phyloP scores from a whole-genome alignment of 2,888 invertebrate species.

The Neocrepidodera transversa region DNA sequence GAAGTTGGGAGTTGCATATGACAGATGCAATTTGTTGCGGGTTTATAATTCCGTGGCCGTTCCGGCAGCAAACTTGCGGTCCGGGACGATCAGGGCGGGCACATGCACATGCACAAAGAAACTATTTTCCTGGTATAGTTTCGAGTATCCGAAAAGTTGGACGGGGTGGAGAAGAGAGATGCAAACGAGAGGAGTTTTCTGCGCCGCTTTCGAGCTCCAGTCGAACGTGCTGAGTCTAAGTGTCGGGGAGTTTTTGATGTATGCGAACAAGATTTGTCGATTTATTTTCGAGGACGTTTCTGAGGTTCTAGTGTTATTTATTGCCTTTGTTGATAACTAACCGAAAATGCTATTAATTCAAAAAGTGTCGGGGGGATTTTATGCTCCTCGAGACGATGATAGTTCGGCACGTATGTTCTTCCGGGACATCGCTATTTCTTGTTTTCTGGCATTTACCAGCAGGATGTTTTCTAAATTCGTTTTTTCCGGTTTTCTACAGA shows the following conservation, averaged over 20 bases:
- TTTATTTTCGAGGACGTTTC: slow-evolving; percentile 25
- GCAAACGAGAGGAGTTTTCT: slow-evolving; percentile 22
- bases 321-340: slow-evolving; percentile 32
- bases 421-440: neutral
- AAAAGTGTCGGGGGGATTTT: slow-evolving; percentile 21
- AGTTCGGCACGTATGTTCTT: slow-evolving; percentile 10
- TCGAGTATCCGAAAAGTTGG: slow-evolving; percentile 15
- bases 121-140: slow-evolving; percentile 17
- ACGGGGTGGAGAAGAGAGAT: too few relatives aligned
- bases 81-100: slow-evolving; percentile 1
- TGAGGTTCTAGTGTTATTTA: slow-evolving; percentile 34
- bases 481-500: too few relatives aligned
- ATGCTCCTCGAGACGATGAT: slow-evolving; percentile 1
- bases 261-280: slow-evolving; percentile 34
- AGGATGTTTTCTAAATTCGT: slow-evolving; percentile 1
- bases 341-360: slow-evolving; percentile 28
- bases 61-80: slow-evolving; percentile 7
- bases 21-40: slow-evolving; percentile 42
- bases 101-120: slow-evolving; percentile 12
- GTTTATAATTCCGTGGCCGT: slow-evolving; percentile 34
- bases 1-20: slow-evolving; percentile 37
- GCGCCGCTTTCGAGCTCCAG: neutral
- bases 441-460: neutral
- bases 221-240: slow-evolving; percentile 30
- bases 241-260: slow-evolving; percentile 34